Conservation (phyloP, 1,140 invertebrate genomes). For the Tribolium castaneum region DNA sequence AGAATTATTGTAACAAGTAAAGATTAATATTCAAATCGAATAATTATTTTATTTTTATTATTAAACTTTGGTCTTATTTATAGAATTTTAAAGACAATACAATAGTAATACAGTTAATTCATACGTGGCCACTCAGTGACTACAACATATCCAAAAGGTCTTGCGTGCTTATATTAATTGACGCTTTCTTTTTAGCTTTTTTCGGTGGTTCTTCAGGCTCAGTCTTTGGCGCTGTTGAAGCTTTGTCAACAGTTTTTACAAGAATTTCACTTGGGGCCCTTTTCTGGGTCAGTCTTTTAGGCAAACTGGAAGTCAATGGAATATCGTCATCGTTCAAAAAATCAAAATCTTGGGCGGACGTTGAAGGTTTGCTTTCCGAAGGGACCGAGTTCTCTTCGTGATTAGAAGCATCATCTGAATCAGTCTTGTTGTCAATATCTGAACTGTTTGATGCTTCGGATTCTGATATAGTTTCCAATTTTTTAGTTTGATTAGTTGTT, state of each 20-base stretch:
- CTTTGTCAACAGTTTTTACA: neutral
- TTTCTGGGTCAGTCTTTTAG: neutral
- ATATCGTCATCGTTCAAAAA: neutral
- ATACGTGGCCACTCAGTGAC: neutral
- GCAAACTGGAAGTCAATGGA: neutral
- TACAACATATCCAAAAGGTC: conserved; percentile 10
- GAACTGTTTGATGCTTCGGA: conserved; percentile 10
- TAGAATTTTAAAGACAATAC: neutral
- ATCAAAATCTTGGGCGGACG: neutral
- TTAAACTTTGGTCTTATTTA: conserved; percentile 31
- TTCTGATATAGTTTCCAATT: conserved; percentile 24
- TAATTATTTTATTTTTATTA: conserved; percentile 27
- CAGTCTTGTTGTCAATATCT: neutral
- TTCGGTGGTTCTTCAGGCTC: neutral
- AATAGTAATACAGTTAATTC: neutral
- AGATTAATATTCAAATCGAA: conserved; percentile 34
- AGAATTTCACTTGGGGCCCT: neutral
- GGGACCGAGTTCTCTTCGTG: neutral
- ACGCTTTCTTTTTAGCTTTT: neutral
- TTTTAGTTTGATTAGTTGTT: neutral
- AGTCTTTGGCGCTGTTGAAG: neutral
- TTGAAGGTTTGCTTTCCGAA: neutral
- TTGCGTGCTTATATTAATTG: conserved; percentile 1
- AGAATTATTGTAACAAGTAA: conserved; percentile 44
- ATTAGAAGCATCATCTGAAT: neutral